These are phyloP conservation scores for Mactromeris polynyma DNA, from an alignment of 2,888 invertebrate genomes.

Conservation along the genomic window DNA sequence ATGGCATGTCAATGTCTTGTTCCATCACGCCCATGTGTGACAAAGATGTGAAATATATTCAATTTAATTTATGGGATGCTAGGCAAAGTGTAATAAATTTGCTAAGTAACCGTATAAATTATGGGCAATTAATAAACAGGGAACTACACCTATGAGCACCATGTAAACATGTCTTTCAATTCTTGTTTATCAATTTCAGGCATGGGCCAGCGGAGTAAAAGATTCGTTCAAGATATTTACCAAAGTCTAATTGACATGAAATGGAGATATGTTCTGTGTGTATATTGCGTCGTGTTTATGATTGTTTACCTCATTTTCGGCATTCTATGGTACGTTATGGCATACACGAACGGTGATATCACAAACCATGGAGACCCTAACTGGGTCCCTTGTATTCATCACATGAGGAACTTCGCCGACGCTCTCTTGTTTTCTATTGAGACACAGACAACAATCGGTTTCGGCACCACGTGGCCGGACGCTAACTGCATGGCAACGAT, in stretches of 20 bases:
- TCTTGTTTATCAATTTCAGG: constrained; percentile 40
- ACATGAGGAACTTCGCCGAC: constrained; percentile 95
- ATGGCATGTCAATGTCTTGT: too few species aligned
- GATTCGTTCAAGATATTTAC: constrained; percentile 91
- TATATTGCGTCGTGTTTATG: constrained; percentile 94
- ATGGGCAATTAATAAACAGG: too few species aligned
- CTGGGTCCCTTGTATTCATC: constrained; percentile 88
- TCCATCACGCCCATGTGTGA: too few species aligned
- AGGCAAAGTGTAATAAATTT: too few species aligned
- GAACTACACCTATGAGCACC: too few species aligned
- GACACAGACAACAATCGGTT: constrained; percentile 98
- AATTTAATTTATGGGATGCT: too few species aligned
- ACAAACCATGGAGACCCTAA: constrained; percentile 74
- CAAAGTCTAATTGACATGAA: constrained; percentile 97
- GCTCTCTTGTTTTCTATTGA: constrained; percentile 98
- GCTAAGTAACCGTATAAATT: too few species aligned
- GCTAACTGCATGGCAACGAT: constrained; percentile 96
- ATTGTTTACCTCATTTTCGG: constrained; percentile 96
- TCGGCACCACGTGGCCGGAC: constrained; percentile 94
- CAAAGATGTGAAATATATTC: too few species aligned
- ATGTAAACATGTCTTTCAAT: too few species aligned
- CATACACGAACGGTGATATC: constrained; percentile 86
- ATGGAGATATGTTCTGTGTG: constrained; percentile 94
- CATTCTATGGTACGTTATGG: constrained; percentile 87
- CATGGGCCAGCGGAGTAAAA: constrained; percentile 64